Evolutionary conservation across 30 jellyfish, hydroid and myxozoan species (phyloP), one percentile per base, ranked within the genome.

Genomic region (Nemopilema nomurai): DNA sequence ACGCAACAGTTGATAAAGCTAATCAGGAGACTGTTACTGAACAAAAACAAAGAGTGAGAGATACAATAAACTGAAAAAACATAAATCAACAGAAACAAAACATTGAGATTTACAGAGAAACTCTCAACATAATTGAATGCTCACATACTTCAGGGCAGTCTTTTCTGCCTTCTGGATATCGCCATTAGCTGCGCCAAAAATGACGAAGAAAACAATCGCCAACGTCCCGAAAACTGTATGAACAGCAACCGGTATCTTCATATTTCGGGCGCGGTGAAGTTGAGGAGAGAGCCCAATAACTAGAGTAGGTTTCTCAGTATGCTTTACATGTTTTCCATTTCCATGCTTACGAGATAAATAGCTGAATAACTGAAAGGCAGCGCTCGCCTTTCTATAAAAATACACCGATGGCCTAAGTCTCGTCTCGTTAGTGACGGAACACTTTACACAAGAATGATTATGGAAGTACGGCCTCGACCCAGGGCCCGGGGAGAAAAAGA

Each of bases 381-480:
- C 30, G 20, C 8, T 18, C 8, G 73, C 30, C 73, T 24, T 24
- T 18, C 73, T n/a, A 18, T 63, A 24, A 63, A 19, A 63, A 63
- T 63, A 18, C 18, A 3, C 4, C 29, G 57, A 41, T 41, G 87
- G 87, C 87, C 87, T 77, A 77, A 63, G 71, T 17, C 33, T 23
- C 57, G 87, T 77, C 20, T 62, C 87, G 87, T 77, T 77, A 77
- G 87, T 77, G 87, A 77, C 87, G 69, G 65, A 77, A 57, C 28
- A 16, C 28, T 22, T n/a, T 28, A 24, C 63, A 41, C 67, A 77
- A 77, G 71, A 19, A 77, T 77, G 87, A 77, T 16, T n/a, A 52
- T 41, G 71, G 71, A 22, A 51, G 26, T 49, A 19, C 1, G 13
- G 19, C 17, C 76, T 76, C 76, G 86, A 16, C 76, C 86, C 86